phyloP scores from a whole-genome alignment of 2,113 vertebrate species.

The Uropsilus gracilis region DNA sequence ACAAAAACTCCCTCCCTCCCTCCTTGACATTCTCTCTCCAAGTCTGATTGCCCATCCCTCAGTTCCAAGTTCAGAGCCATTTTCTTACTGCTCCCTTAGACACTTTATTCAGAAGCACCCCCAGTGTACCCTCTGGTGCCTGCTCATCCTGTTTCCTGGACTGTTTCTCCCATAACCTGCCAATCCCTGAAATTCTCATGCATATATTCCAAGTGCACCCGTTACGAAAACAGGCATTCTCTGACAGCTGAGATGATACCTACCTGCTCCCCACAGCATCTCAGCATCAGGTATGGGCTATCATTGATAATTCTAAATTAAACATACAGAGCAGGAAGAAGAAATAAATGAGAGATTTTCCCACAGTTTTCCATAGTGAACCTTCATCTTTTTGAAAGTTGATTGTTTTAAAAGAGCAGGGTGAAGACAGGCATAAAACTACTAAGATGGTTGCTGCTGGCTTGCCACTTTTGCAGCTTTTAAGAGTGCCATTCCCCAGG shows the following conservation, averaged over 20 bases:
- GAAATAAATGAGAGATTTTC: too few species aligned
- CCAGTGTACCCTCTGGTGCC: not conserved
- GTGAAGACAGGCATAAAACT: not conserved
- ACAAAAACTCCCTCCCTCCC: not conserved
- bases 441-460: not conserved
- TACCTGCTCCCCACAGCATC: not conserved
- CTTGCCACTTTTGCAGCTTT: rapidly evolving
- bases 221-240: not conserved
- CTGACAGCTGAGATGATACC: not conserved
- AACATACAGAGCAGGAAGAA: too few species aligned
- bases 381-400: not conserved
- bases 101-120: too few species aligned
- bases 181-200: not conserved
- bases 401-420: not conserved
- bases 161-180: not conserved
- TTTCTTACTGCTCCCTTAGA: too few species aligned
- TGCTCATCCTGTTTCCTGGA: not conserved
- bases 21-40: not conserved
- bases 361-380: not conserved
- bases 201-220: not conserved
- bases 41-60: not conserved
- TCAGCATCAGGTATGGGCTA: not conserved
- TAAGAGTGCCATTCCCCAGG: too few species aligned
- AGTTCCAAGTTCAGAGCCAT: not conserved
- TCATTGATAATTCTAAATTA: not conserved